A percentile compares a stretch with the other conserved stretches of the same genome.
These are phyloP conservation scores for Scatophagus argus DNA, from an alignment of 2,113 vertebrate species.

Conservation along the genomic window DNA sequence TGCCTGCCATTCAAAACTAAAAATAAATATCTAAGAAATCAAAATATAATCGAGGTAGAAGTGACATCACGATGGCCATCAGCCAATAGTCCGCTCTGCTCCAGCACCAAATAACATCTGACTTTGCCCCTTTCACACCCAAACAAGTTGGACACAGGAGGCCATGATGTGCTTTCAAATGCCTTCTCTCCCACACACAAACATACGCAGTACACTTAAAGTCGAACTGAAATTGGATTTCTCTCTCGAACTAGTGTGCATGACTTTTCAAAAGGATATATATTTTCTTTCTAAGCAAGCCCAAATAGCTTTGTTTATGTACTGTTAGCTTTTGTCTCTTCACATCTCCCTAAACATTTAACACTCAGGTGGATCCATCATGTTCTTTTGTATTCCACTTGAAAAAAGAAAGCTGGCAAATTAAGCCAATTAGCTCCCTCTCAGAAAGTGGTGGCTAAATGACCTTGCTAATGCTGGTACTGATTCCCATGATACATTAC, in stretches of 20 bases:
- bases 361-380: neutral
- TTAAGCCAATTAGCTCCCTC: neutral
- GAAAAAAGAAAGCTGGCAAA: neutral
- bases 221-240: constrained; percentile 46
- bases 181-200: neutral
- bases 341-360: neutral
- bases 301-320: too few relatives aligned
- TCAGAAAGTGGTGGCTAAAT: neutral
- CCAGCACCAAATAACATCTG: constrained; percentile 40
- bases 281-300: neutral
- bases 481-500: too few relatives aligned
- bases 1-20: constrained; percentile 78
- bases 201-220: neutral
- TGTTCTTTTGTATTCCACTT: neutral
- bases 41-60: constrained; percentile 71
- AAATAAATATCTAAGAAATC: constrained; percentile 43
- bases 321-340: neutral
- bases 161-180: constrained; percentile 82
- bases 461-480: neutral
- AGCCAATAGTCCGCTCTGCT: constrained; percentile 75
- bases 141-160: constrained; percentile 46
- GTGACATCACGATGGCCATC: constrained; percentile 74
- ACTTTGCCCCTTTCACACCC: constrained; percentile 37
- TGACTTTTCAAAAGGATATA: neutral
- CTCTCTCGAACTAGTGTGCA: neutral